Percentiles rank a stretch among this genome's conserved stretches.
phyloP scores from a whole-genome alignment of 2,113 vertebrate genomes.

The Barnardius zonarius region DNA sequence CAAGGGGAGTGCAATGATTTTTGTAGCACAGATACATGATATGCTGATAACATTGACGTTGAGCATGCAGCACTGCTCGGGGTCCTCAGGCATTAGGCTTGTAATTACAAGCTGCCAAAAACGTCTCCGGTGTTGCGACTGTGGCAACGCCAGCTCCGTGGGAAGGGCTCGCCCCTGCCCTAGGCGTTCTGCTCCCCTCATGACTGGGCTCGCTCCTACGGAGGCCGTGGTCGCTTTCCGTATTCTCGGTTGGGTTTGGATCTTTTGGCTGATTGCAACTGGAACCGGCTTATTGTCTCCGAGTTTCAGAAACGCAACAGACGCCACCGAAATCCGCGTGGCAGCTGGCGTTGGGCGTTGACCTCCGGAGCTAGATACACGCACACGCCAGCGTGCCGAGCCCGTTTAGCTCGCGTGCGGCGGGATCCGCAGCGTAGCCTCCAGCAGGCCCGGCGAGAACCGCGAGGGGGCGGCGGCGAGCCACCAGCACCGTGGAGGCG shows the following conservation, averaged over 20 bases:
- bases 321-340: fast-evolving
- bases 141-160: background rate
- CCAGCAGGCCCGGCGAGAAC: no score
- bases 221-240: fast-evolving
- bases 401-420: background rate
- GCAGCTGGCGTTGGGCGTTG: fast-evolving
- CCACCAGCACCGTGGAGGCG: no score
- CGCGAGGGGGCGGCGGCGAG: background rate
- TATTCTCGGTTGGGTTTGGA: fast-evolving
- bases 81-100: fast-evolving
- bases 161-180: no score
- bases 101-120: no score
- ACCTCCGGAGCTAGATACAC: fast-evolving
- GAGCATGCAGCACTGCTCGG: fast-evolving
- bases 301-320: no score
- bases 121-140: fast-evolving
- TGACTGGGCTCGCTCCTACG: fast-evolving
- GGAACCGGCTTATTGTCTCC: fast-evolving
- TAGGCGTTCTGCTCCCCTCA: fast-evolving
- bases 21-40: fast-evolving
- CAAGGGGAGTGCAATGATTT: fast-evolving
- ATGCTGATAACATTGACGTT: fast-evolving
- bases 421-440: no score
- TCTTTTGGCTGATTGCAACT: background rate
- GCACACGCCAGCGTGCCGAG: background rate